Evolutionary conservation across 2,888 invertebrate species (phyloP).

Genomic region (Lycia hirtaria): DNA sequence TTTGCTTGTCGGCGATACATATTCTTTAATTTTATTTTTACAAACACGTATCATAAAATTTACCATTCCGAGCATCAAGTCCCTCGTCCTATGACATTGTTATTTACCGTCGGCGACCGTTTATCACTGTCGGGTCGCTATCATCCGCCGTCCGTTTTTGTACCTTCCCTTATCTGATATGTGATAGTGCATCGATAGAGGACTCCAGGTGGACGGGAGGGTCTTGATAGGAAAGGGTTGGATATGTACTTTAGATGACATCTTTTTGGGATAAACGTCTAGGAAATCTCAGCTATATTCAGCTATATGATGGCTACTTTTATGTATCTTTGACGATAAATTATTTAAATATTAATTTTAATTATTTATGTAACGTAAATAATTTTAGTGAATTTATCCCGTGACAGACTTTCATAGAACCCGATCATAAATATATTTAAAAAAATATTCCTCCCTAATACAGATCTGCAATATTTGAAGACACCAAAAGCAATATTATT

Average conservation of each 20-base stretch:
- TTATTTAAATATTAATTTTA: no score
- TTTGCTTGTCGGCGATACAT: no score
- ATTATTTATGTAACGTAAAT: no score
- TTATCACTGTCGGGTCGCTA: conserved; percentile 61
- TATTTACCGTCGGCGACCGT: conserved; percentile 61
- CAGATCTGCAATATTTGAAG: no score
- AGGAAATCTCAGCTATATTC: no score
- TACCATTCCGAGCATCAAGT: conserved; percentile 23
- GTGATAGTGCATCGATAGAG: conserved; percentile 26
- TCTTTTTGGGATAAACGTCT: neutral
- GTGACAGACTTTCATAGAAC: no score
- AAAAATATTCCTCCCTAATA: no score
- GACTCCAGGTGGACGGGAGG: conserved; percentile 16
- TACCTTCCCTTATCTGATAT: conserved; percentile 29
- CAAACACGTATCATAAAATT: neutral
- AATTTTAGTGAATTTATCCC: no score
- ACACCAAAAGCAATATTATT: no score
- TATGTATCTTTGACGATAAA: no score
- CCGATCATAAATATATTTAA: no score
- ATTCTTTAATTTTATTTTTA: neutral
- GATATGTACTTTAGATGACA: neutral
- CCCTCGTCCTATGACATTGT: conserved; percentile 65
- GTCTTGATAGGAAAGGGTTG: conserved; percentile 4
- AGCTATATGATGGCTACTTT: no score
- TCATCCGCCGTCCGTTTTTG: conserved; percentile 29